Conservation (phyloP, 2,113 vertebrate genomes). For the Poeciliopsis retropinna region DNA sequence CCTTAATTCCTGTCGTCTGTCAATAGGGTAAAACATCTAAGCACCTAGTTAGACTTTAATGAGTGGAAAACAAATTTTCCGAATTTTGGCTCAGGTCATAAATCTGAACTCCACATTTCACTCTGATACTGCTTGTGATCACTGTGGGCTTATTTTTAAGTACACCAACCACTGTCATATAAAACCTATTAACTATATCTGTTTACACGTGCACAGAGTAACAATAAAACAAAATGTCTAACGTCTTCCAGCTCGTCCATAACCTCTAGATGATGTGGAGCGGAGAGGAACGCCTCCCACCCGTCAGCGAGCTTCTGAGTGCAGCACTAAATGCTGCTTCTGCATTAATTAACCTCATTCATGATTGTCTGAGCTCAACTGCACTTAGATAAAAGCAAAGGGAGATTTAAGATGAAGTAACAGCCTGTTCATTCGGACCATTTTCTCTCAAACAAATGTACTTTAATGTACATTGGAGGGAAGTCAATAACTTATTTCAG, state of each 20-base stretch:
- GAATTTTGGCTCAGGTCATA: too few species aligned
- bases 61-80: too few species aligned
- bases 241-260: not conserved
- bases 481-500: constrained; percentile 45
- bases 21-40: too few species aligned
- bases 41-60: too few species aligned
- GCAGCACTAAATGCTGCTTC: constrained; percentile 49
- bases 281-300: constrained; percentile 16
- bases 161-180: not conserved
- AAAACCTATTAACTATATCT: not conserved
- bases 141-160: not conserved
- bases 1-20: too few species aligned
- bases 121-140: not conserved
- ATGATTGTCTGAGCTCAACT: constrained; percentile 22
- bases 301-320: constrained; percentile 51
- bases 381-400: constrained; percentile 22
- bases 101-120: not conserved
- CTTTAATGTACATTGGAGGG: constrained; percentile 25
- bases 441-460: constrained; percentile 40
- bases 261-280: not conserved
- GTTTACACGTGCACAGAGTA: not conserved
- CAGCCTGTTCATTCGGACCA: constrained; percentile 19
- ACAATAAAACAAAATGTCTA: not conserved
- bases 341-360: constrained; percentile 60
- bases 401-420: constrained; percentile 6